Conservation (phyloP, 2,888 invertebrate species). For the Cheilosia grossa region DNA sequence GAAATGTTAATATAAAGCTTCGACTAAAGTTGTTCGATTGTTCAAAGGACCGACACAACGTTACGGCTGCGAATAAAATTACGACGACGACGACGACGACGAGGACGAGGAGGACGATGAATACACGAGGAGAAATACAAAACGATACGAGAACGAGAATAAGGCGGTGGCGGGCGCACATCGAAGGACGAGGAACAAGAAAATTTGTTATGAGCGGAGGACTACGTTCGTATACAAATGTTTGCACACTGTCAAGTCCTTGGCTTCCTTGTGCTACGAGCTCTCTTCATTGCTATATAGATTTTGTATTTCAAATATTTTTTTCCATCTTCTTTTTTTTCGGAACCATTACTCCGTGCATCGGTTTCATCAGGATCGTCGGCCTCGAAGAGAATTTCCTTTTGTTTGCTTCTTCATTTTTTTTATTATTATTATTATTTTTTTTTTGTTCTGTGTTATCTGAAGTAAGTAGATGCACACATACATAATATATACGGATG, state of each 20-base stretch:
- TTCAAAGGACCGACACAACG: conserved; percentile 65
- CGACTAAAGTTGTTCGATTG: conserved; percentile 65
- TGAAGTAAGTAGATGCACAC: background rate
- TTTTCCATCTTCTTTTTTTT: conserved; percentile 17
- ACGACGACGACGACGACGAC: conserved; percentile 20
- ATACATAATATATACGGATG: background rate
- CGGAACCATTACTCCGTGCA: conserved; percentile 34
- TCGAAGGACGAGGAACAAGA: conserved; percentile 40
- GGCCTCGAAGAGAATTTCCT: conserved; percentile 52
- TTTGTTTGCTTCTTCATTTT: background rate
- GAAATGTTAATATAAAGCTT: conserved; percentile 70
- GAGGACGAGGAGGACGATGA: conserved; percentile 21
- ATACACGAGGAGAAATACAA: conserved; percentile 10
- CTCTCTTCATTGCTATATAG: conserved; percentile 50
- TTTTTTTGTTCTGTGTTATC: background rate
- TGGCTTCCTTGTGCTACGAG: conserved; percentile 52
- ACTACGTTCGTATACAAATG: conserved; percentile 66
- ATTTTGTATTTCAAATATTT: conserved; percentile 27
- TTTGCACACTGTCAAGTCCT: conserved; percentile 66
- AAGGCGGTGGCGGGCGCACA: conserved; percentile 4
- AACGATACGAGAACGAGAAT: conserved; percentile 14
- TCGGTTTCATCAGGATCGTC: conserved; percentile 67
- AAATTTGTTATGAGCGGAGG: conserved; percentile 60
- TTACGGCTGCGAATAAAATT: conserved; percentile 59
- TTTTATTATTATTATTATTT: background rate